Evolutionary conservation across 2,888 invertebrate species (phyloP), one percentile per base, ranked within the genome.

Genomic region (Eristalinus aeneus): DNA sequence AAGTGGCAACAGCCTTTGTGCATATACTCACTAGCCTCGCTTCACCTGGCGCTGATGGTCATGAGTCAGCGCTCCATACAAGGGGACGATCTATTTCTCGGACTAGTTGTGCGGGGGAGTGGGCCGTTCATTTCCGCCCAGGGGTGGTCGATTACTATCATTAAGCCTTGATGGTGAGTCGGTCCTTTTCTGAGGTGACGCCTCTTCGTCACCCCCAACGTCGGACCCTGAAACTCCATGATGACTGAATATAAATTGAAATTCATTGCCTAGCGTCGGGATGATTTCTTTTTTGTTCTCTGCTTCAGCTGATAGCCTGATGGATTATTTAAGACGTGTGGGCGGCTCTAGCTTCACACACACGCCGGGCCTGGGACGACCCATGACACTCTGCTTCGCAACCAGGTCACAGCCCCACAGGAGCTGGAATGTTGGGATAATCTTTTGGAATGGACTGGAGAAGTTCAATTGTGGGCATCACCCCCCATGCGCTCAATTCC

Each of bases 191-290:
- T 63, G 27, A 5, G 27, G 16, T 16, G n/a, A n/a, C n/a, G n/a
- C 46, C 16, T 64, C 22, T 12, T 9, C 23, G 8, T 12, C 36
- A 22, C 20, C 11, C 36, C 63, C 22, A 77, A 69, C 20, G 5
- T 5, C 27, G 46, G 34, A 31, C 16, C 64, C n/a, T 46, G n/a
- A 79, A 67, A 53, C 63, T 73, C 34, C 32, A 80, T 69, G 75
- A 67, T 82, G 61, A 20, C 67, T 75, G 75, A 69, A 76, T 76
- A 76, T 61, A 82, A 77, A 81, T 76, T 76, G 82, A 77, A 73
- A 76, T 83, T 83, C 67, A 60, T 73, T 78, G 63, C 56, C 56
- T 23, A 27, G 23, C 46, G 56, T 68, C 36, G 22, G 39, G 23
- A n/a, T n/a, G 22, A 63, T 54, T 61, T 11, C n/a, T n/a, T 46